Conservation (phyloP, 1,140 invertebrate genomes). For the Pseudomyrmex pallidus region DNA sequence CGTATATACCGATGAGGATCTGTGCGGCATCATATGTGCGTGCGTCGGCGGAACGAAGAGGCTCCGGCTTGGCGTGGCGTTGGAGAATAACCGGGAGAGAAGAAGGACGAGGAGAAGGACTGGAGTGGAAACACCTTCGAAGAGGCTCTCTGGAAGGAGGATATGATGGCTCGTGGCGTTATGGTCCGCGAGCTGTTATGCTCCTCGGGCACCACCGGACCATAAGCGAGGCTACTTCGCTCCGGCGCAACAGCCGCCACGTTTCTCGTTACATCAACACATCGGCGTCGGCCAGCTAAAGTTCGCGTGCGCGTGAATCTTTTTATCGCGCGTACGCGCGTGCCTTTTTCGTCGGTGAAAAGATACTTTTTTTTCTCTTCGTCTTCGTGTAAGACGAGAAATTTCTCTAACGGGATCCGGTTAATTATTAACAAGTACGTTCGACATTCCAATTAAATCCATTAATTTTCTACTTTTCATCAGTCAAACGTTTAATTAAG, state of each 20-base stretch:
- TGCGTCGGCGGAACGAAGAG: slow-evolving; percentile 58
- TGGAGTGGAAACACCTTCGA: slow-evolving; percentile 66
- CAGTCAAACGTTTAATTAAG: too few relatives aligned
- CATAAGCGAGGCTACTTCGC: slow-evolving; percentile 84
- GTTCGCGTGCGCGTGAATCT: slow-evolving; percentile 34
- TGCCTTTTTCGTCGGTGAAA: neutral
- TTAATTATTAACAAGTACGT: too few relatives aligned
- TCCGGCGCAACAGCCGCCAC: slow-evolving; percentile 77
- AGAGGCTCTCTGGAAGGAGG: slow-evolving; percentile 81
- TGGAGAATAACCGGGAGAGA: slow-evolving; percentile 19
- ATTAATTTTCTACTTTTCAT: neutral
- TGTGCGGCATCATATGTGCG: slow-evolving; percentile 42
- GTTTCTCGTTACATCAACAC: slow-evolving; percentile 84
- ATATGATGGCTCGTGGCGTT: slow-evolving; percentile 85
- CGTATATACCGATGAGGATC: slow-evolving; percentile 20
- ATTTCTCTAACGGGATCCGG: neutral
- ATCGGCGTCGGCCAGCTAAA: slow-evolving; percentile 80
- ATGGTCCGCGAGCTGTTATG: slow-evolving; percentile 84
- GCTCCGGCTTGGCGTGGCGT: slow-evolving; percentile 31
- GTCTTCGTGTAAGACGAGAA: neutral
- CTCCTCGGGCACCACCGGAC: slow-evolving; percentile 84
- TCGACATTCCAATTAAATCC: too few relatives aligned
- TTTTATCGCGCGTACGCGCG: slow-evolving; percentile 39
- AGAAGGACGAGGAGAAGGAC: neutral
- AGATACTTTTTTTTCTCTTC: too few relatives aligned